phyloP scores from a whole-genome alignment of 2,888 invertebrate species.

The Melinopterus prodromus region DNA sequence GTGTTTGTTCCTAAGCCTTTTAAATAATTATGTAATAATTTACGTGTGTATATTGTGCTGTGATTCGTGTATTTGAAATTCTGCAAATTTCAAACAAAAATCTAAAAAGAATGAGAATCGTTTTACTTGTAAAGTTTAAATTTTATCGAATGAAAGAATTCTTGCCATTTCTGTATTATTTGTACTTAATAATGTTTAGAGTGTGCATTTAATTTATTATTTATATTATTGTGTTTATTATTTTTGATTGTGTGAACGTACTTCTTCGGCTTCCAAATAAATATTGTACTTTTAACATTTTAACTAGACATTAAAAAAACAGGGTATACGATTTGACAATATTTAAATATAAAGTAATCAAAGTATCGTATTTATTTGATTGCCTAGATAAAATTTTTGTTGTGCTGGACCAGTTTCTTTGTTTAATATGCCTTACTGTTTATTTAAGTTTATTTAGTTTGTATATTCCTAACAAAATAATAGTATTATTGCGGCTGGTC shows the following conservation, averaged over 20 bases:
- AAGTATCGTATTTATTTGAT: neutral
- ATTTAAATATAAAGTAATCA: neutral
- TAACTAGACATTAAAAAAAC: constrained; percentile 18
- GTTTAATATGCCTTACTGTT: constrained; percentile 44
- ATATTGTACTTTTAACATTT: constrained; percentile 9
- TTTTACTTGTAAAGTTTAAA: constrained; percentile 54
- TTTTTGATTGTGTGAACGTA: constrained; percentile 13
- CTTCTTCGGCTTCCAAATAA: constrained; percentile 7
- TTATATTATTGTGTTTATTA: constrained; percentile 22
- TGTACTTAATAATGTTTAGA: constrained; percentile 35
- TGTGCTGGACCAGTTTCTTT: constrained; percentile 41
- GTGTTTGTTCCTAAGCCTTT: constrained; percentile 57
- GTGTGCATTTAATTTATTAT: constrained; percentile 23
- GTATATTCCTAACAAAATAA: constrained; percentile 50
- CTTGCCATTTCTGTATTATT: constrained; percentile 63
- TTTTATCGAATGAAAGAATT: constrained; percentile 45
- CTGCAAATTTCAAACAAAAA: constrained; percentile 45
- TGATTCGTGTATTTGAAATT: constrained; percentile 53
- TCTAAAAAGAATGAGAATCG: constrained; percentile 49
- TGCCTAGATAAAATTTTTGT: neutral
- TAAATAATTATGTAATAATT: constrained; percentile 34
- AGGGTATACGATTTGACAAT: constrained; percentile 12
- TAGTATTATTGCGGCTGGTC: constrained; percentile 51
- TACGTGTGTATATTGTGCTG: constrained; percentile 55
- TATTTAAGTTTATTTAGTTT: constrained; percentile 38